Evolutionary conservation across 2,888 invertebrate genomes (phyloP), one percentile per base, ranked within the genome.

Genomic region (Hyalella azteca): DNA sequence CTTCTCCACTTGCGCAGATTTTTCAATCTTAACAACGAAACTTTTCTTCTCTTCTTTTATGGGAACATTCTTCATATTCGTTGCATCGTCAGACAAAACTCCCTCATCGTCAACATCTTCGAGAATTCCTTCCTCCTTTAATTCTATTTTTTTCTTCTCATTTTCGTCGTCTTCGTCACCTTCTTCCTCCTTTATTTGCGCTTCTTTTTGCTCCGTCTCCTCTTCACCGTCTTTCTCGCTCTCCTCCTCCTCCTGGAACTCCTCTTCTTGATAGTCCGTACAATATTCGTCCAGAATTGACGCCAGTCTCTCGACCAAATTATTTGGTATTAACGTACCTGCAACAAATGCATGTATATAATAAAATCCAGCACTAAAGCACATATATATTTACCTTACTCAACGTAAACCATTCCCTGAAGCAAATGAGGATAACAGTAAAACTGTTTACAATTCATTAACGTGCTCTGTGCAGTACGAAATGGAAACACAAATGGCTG

Each of bases 311-410:
- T 79, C 54, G 41, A 85, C 82, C 48, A 83, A 45, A 87, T 93
- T 93, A 90, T 95, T 95, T 87, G 96, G 95, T 90, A 96, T 95
- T 85, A 96, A 89, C 13, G 95, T 95, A 85, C 94, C 93, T 92
- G 89, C 7, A 87, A n/a, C n/a, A n/a, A n/a, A n/a, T n/a, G n/a
- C n/a, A n/a, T n/a, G n/a, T n/a, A n/a, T n/a, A n/a, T n/a, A n/a
- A n/a, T n/a, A n/a, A n/a, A n/a, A n/a, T n/a, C n/a, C n/a, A n/a
- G n/a, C n/a, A n/a, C n/a, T n/a, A n/a, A n/a, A n/a, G n/a, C n/a
- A n/a, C n/a, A n/a, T n/a, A n/a, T n/a, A n/a, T n/a, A n/a, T n/a
- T n/a, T n/a, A n/a, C n/a, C n/a, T n/a, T n/a, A n/a, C n/a, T n/a
- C n/a, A n/a, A n/a, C n/a, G n/a, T n/a, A n/a, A n/a, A n/a, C n/a